Conservation (phyloP, 2,797 vertebrate genomes). For the Brotula barbata region DNA sequence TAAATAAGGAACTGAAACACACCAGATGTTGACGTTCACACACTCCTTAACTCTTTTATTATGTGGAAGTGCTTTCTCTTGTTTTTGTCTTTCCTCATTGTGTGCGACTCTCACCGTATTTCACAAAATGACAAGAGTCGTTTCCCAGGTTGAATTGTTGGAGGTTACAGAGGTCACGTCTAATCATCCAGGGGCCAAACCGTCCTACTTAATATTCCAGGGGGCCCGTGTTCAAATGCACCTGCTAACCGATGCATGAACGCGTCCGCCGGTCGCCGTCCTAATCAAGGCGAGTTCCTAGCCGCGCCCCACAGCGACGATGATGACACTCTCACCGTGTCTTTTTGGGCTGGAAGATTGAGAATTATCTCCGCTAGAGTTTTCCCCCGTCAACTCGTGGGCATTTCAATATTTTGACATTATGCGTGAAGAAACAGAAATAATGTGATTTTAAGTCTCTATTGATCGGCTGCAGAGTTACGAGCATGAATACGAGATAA, state of each 20-base stretch:
- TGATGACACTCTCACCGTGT: conserved; percentile 10
- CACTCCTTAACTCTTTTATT: too few species aligned
- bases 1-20: too few species aligned
- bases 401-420: conserved; percentile 16
- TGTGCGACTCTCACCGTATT: too few species aligned
- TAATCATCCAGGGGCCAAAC: not conserved
- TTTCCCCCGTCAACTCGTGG: conserved; percentile 18
- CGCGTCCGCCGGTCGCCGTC: conserved; percentile 22
- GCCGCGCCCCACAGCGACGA: conserved; percentile 20
- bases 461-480: conserved; percentile 26
- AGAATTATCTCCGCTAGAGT: conserved; percentile 16
- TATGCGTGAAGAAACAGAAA: conserved; percentile 4
- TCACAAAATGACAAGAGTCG: too few species aligned
- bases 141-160: too few species aligned
- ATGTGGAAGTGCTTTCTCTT: too few species aligned
- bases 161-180: conserved; percentile 14
- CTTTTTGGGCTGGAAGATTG: conserved; percentile 19
- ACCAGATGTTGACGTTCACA: too few species aligned
- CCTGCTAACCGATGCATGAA: conserved; percentile 38
- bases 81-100: too few species aligned
- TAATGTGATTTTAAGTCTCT: conserved; percentile 14
- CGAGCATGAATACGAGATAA: not conserved
- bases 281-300: conserved; percentile 24
- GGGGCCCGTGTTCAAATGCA: conserved; percentile 11
- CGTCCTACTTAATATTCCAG: conserved; percentile 22